Evolutionary conservation across 1,140 invertebrate genomes (phyloP).

Genomic region (Theocolax elegans): DNA sequence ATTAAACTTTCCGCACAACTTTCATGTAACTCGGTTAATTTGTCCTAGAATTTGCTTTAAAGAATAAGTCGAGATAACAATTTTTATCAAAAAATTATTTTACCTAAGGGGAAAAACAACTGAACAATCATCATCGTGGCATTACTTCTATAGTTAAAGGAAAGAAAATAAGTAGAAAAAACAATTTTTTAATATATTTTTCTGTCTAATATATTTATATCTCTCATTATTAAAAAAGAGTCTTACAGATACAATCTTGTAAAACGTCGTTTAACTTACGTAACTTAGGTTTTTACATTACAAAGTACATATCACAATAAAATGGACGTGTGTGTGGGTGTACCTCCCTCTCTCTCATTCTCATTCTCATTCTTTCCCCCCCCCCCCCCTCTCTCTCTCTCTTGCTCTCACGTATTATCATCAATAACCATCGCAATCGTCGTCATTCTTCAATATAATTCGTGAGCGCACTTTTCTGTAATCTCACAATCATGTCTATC

Average conservation of each 20-base stretch:
- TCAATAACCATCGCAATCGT: background rate
- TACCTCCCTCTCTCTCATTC: constrained; percentile 1
- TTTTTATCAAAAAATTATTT: no score
- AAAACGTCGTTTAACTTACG: constrained; percentile 41
- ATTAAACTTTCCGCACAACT: no score
- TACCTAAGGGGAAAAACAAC: no score
- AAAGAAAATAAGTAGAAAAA: background rate
- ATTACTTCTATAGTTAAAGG: no score
- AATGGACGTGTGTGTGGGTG: constrained; percentile 49
- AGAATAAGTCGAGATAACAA: no score
- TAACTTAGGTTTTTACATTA: constrained; percentile 39
- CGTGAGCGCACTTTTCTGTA: background rate
- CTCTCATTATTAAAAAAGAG: constrained; percentile 50
- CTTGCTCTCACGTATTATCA: no score
- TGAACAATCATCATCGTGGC: no score
- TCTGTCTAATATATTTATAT: constrained; percentile 42
- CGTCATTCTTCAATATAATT: constrained; percentile 16
- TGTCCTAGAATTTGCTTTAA: no score
- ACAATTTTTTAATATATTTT: constrained; percentile 34
- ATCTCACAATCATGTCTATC: background rate
- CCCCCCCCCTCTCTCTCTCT: no score
- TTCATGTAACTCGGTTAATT: no score
- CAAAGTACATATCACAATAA: constrained; percentile 54
- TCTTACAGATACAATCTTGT: constrained; percentile 44
- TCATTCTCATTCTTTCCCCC: no score